Conservation (phyloP, 2,113 vertebrate species). For the Oenanthe melanoleuca region DNA sequence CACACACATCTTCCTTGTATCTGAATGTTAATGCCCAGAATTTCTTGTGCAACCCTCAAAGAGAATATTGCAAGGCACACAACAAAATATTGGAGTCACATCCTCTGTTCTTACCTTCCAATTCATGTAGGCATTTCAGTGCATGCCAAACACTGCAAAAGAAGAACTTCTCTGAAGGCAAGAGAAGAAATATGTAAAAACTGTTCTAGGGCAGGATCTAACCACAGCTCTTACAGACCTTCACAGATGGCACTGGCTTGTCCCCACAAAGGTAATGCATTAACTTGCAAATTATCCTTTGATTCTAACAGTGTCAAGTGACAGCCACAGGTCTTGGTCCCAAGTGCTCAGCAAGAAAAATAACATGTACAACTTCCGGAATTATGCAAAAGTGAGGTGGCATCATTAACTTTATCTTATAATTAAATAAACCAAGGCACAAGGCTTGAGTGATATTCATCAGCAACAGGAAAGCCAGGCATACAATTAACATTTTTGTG, state of each 20-base stretch:
- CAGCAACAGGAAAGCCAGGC: background rate
- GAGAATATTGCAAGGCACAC: background rate
- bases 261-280: background rate
- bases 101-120: background rate
- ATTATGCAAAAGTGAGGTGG: background rate
- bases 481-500: background rate
- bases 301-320: background rate
- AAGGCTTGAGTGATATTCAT: background rate
- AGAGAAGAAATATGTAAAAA: background rate
- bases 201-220: background rate
- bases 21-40: background rate
- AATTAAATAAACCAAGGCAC: background rate
- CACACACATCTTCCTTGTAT: background rate
- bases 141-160: background rate
- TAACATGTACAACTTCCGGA: background rate
- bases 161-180: background rate
- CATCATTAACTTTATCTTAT: background rate
- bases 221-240: background rate
- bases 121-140: background rate
- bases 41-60: background rate
- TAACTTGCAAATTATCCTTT: background rate
- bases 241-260: background rate
- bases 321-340: background rate
- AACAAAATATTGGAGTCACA: background rate
- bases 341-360: background rate